phyloP scores from a whole-genome alignment of 2,113 vertebrate genomes.

The Raja brachyura region DNA sequence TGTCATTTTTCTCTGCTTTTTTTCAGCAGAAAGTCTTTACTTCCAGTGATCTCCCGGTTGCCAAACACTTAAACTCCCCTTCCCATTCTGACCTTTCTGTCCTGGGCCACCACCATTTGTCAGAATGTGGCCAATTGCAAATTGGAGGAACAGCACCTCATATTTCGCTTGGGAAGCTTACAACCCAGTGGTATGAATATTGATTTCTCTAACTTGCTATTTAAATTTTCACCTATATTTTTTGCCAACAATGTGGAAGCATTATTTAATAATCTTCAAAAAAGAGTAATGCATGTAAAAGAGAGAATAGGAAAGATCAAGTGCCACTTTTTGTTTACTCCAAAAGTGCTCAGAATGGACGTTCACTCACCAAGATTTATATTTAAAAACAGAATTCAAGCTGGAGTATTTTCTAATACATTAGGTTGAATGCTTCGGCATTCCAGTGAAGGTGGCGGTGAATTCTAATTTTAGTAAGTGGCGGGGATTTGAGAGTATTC shows the following conservation, averaged over 20 bases:
- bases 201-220: too few relatives aligned
- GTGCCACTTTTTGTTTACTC: not conserved
- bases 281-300: not conserved
- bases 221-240: not conserved
- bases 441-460: not conserved
- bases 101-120: too few relatives aligned
- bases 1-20: not conserved
- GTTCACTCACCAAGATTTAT: slow-evolving; percentile 16
- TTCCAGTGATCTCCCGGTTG: too few relatives aligned
- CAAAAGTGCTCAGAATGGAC: not conserved
- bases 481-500: not conserved
- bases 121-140: too few relatives aligned
- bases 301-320: not conserved
- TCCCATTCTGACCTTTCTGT: too few relatives aligned
- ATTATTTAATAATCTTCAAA: not conserved
- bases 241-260: not conserved
- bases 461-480: not conserved
- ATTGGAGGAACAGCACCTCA: too few relatives aligned
- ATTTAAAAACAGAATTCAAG: not conserved
- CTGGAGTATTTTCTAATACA: not conserved
- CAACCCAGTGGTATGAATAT: too few relatives aligned
- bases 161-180: too few relatives aligned
- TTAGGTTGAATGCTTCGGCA: not conserved
- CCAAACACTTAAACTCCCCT: too few relatives aligned
- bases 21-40: not conserved